phyloP scores from a whole-genome alignment of 2,888 invertebrate genomes.

The Chalcosyrphus nemorum region DNA sequence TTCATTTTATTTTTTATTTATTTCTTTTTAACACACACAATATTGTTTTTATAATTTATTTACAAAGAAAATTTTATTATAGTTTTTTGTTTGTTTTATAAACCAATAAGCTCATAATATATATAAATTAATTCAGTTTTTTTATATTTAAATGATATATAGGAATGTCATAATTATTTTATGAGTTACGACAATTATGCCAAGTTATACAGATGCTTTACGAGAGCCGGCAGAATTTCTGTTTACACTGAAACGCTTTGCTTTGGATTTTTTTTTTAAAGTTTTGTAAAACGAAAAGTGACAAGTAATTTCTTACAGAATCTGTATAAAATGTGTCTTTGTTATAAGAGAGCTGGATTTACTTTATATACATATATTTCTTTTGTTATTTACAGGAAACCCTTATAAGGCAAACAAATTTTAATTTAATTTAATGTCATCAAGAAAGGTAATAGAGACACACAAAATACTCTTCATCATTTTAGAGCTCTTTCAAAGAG shows the following conservation, averaged over 20 bases:
- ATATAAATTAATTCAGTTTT: constrained; percentile 18
- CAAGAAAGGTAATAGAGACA: constrained; percentile 2
- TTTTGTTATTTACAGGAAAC: constrained; percentile 38
- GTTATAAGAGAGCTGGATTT: constrained; percentile 31
- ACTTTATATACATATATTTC: constrained; percentile 15
- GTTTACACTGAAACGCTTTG: not conserved
- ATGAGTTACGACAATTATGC: not conserved
- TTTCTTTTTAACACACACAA: not conserved
- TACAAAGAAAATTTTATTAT: not conserved
- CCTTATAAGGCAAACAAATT: constrained; percentile 36
- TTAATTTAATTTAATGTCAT: too few relatives aligned
- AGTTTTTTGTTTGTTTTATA: constrained; percentile 43
- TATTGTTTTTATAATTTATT: constrained; percentile 5
- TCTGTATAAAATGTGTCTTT: not conserved
- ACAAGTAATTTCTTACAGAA: too few relatives aligned
- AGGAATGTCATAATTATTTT: constrained; percentile 55
- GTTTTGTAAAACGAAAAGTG: too few relatives aligned
- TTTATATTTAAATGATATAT: not conserved
- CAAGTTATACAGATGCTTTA: not conserved
- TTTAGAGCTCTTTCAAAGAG: constrained; percentile 65
- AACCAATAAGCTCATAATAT: constrained; percentile 55
- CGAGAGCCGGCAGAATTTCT: not conserved
- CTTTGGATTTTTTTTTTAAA: not conserved
- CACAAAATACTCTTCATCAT: constrained; percentile 14
- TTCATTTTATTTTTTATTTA: constrained; percentile 35